Conservation (phyloP, 2,797 vertebrate genomes). For the Centropyge bicolor region DNA sequence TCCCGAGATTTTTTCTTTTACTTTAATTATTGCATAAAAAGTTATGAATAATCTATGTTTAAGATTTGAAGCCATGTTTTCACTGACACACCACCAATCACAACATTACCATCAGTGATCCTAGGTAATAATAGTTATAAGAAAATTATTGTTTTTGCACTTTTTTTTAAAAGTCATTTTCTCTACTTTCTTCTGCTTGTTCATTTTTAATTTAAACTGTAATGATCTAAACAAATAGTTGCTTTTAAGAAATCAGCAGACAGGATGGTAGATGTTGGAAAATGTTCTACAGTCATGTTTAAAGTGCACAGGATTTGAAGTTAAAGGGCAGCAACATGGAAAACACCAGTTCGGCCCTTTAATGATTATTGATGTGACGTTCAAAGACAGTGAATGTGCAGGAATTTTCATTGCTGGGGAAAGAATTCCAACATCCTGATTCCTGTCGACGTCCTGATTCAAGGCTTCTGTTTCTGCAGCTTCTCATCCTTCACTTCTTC, state of each 20-base stretch:
- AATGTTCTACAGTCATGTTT: constrained; percentile 33
- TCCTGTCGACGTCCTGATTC: constrained; percentile 33
- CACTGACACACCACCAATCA: too few species aligned
- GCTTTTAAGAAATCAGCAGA: constrained; percentile 7
- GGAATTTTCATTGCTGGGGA: constrained; percentile 38
- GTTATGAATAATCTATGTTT: too few species aligned
- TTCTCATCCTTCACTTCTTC: constrained; percentile 6
- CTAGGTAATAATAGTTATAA: too few species aligned
- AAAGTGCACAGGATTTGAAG: constrained; percentile 49
- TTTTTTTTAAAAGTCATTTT: too few species aligned
- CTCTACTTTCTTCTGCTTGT: too few species aligned
- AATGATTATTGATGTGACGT: constrained; percentile 14
- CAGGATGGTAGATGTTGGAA: constrained; percentile 46
- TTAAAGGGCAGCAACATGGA: constrained; percentile 67
- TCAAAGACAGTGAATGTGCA: constrained; percentile 35
- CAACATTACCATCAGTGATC: too few species aligned
- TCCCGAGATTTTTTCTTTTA: too few species aligned
- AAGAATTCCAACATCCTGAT: constrained; percentile 54
- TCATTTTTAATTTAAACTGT: background rate
- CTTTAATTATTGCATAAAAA: too few species aligned
- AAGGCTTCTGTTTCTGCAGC: constrained; percentile 48
- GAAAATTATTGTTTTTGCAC: too few species aligned
- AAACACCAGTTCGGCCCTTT: constrained; percentile 51
- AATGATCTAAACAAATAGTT: constrained; percentile 14
- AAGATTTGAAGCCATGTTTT: too few species aligned